These are phyloP conservation scores for Chrosomus eos DNA, from an alignment of 2,797 vertebrate genomes.

Conservation along the genomic window DNA sequence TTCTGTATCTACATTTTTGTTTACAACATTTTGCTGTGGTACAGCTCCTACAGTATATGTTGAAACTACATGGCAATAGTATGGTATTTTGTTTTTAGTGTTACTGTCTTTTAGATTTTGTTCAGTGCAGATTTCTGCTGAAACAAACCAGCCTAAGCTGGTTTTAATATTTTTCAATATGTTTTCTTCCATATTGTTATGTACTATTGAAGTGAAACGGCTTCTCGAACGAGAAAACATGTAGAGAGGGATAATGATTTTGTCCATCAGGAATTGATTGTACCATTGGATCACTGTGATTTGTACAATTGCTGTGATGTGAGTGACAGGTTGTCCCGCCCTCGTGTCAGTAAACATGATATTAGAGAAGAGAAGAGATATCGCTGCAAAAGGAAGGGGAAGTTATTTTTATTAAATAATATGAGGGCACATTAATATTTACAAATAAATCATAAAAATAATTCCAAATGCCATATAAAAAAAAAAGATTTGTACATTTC, in stretches of 20 bases:
- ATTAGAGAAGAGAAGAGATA: too few relatives aligned
- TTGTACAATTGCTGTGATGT: background rate
- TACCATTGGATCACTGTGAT: background rate
- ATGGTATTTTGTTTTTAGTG: background rate
- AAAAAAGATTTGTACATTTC: too few relatives aligned
- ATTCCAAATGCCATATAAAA: too few relatives aligned
- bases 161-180: background rate
- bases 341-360: too few relatives aligned
- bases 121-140: background rate
- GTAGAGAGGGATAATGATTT: background rate
- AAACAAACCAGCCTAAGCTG: background rate
- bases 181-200: background rate
- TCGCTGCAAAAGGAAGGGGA: too few relatives aligned
- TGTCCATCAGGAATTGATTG: background rate
- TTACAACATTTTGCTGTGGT: background rate
- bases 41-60: background rate
- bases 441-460: too few relatives aligned
- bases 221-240: background rate
- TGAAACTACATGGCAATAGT: background rate
- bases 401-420: too few relatives aligned
- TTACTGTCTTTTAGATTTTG: background rate
- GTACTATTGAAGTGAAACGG: rapidly evolving
- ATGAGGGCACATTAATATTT: too few relatives aligned
- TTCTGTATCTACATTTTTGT: background rate
- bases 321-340: too few relatives aligned